Percentiles rank a stretch among this genome's conserved stretches.
phyloP scores from a whole-genome alignment of 2,113 vertebrate species.

The Hippocampus abdominalis region DNA sequence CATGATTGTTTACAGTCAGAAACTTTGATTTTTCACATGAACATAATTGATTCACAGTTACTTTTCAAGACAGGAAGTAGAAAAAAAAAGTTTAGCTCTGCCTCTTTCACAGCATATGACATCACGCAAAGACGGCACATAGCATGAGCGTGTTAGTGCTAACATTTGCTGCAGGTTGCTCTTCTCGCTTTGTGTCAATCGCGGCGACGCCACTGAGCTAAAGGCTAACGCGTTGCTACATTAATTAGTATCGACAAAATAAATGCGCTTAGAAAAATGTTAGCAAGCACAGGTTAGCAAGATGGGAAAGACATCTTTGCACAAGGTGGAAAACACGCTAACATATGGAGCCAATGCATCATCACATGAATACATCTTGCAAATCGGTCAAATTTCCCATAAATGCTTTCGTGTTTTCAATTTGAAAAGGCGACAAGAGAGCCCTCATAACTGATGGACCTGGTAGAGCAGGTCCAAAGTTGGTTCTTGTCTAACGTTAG shows the following conservation, averaged over 20 bases:
- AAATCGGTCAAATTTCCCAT: neutral
- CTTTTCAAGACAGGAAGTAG: neutral
- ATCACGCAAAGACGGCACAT: neutral
- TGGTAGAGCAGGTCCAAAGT: neutral
- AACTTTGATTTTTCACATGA: neutral
- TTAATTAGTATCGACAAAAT: neutral
- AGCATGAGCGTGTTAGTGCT: neutral
- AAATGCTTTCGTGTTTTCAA: neutral
- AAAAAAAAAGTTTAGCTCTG: neutral
- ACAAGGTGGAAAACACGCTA: neutral
- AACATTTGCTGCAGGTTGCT: neutral
- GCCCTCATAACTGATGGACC: too few relatives aligned
- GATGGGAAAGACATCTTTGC: neutral
- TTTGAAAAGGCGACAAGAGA: too few relatives aligned
- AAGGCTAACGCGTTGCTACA: conserved; percentile 2
- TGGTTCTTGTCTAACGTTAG: neutral
- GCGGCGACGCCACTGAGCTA: neutral
- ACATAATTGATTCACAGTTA: neutral
- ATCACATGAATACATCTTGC: neutral
- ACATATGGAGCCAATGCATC: neutral
- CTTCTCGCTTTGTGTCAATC: too few relatives aligned
- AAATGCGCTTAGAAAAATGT: neutral
- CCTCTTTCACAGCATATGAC: neutral
- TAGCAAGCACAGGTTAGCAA: neutral
- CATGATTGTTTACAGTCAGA: neutral